Conservation (phyloP, 1,140 invertebrate genomes). For the Lepidurus apus region DNA sequence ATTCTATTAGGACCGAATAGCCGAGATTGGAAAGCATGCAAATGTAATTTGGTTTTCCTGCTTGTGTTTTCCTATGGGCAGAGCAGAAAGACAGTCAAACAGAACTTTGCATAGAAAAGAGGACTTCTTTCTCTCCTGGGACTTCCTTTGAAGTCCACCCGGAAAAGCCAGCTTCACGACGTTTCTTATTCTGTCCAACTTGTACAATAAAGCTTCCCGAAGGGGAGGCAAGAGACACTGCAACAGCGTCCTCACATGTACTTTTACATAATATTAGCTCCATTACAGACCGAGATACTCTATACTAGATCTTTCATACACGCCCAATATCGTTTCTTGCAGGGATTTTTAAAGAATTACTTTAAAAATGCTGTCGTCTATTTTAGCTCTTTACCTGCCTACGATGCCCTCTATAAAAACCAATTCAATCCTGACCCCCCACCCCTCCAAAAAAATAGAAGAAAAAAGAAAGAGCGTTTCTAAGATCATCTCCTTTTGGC, state of each 20-base stretch:
- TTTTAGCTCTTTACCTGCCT: too few species aligned
- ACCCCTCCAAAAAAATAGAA: too few species aligned
- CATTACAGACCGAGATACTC: too few species aligned
- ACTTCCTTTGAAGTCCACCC: constrained; percentile 17
- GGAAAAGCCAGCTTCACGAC: background rate
- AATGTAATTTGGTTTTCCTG: constrained; percentile 5
- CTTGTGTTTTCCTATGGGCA: background rate
- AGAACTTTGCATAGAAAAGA: constrained; percentile 10
- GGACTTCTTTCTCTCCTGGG: background rate
- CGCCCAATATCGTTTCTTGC: too few species aligned
- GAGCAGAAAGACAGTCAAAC: background rate
- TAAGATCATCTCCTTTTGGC: too few species aligned
- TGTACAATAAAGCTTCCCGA: background rate
- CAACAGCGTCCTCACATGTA: background rate
- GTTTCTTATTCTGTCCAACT: background rate
- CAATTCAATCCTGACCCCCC: too few species aligned
- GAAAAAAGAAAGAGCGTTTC: too few species aligned
- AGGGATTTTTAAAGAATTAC: too few species aligned
- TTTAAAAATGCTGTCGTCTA: too few species aligned
- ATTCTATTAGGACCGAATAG: background rate
- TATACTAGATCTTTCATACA: too few species aligned
- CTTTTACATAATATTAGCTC: too few species aligned
- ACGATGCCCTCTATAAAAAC: too few species aligned
- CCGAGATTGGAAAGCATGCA: constrained; percentile 18
- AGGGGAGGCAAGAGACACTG: background rate